Base-by-base conservation (phyloP, 2,888 invertebrate species). In the Octonoba sinensis region DNA sequence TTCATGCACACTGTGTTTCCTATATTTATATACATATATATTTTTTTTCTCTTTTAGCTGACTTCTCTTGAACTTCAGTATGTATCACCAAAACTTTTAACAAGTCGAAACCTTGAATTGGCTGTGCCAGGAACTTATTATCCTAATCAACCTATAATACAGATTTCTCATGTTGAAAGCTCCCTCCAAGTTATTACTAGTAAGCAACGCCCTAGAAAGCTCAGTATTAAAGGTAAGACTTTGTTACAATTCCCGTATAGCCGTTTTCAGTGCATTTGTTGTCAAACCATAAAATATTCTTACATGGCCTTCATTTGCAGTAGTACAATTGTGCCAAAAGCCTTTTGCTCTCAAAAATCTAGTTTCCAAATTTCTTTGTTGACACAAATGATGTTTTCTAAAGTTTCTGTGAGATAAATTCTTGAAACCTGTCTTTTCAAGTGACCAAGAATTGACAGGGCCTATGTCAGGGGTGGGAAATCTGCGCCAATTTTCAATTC, bases 41-140 rank as follows among this genome's bases (percentile, higher is more conserved):
- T 47, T 44, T 27, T 65, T 64, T 20, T 51, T n/a, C 1, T 44
- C 20, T 60, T 62, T 13, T 95, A 95, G 88, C 89, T 96, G 56
- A 96, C 96, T 6, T 95, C 95, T 1, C 90, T 97, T 59, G 96
- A 96, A 89, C 90, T 97, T 86, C 97, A 98, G 87, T 98, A 98
- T 89, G 98, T 99, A 12, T 96, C 97, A 78, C 97, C 97, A 16
- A 95, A 96, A 85, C 90, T 99, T 86, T 91, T 96, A 77, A 91
- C 92, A 83, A 97, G 97, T 89, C 92, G 95, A 84, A 96, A 99
- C 89, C 90, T 99, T 85, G 96, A 99, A 89, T 90, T 99, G 62
- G 97, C 98, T 0, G 98, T 99, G 16, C 99, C 99, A 0, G 99
- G 99, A 49, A 97, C 97, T 47, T 99, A 99, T 88, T 94, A 94